These are phyloP conservation scores for Prenolepis imparis DNA, from an alignment of 2,888 invertebrate species.

Conservation along the genomic window DNA sequence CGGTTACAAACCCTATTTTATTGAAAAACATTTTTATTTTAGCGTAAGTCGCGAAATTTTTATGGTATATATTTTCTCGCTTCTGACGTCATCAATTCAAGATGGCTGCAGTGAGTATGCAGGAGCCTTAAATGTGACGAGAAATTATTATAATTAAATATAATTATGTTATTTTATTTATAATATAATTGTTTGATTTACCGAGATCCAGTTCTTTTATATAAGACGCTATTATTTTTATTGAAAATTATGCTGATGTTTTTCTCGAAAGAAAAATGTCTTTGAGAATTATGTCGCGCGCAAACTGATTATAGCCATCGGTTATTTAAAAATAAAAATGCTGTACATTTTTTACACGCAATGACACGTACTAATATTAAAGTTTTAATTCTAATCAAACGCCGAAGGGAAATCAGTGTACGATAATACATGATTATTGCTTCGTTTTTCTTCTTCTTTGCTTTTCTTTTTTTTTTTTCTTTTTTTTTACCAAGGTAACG, in stretches of 20 bases:
- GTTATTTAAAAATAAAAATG: neutral
- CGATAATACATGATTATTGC: constrained; percentile 1
- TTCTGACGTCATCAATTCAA: too few species aligned
- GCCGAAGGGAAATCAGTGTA: neutral
- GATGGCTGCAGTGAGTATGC: too few species aligned
- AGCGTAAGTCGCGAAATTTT: too few species aligned
- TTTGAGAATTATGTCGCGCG: neutral
- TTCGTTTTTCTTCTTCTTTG: neutral
- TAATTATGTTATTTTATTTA: neutral
- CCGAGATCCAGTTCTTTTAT: neutral
- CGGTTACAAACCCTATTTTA: too few species aligned
- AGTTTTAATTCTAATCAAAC: neutral
- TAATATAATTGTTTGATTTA: neutral
- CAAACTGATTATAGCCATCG: neutral
- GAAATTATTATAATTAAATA: neutral
- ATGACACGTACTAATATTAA: neutral
- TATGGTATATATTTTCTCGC: too few species aligned
- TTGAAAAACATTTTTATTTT: too few species aligned
- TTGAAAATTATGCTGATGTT: neutral
- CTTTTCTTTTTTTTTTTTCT: neutral
- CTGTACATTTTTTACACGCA: neutral
- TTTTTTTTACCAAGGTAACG: neutral
- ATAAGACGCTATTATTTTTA: neutral
- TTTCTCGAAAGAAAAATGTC: neutral
- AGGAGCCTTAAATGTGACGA: neutral